Evolutionary conservation across 2,797 vertebrate genomes (phyloP), one percentile per base, ranked within the genome.

Genomic region (Dendrocincla tyrannina): DNA sequence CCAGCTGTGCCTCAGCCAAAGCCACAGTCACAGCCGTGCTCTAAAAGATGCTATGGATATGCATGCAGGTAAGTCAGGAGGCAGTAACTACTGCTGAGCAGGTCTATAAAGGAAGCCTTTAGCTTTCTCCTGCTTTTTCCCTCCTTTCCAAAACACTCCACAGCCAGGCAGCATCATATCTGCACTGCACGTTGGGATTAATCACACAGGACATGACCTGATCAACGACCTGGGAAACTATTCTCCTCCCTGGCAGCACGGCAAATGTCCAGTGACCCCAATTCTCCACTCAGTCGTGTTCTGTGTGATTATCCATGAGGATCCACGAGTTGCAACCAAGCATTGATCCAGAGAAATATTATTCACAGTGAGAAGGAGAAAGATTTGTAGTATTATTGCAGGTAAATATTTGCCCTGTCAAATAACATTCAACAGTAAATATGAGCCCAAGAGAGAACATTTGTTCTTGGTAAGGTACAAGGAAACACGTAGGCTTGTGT

Each of bases 391-490:
- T 78, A 91, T 96, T 96, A 97, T 66, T 96, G 93, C 89, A 94
- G 85, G 96, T 96, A 97, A 97, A 97, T 96, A 97, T 97, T 97
- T 96, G 96, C 72, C 84, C 92, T 95, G 94, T 85, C 95, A 96
- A 92, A 97, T 95, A 95, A 85, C 93, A 91, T 86, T 91, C 89
- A 53, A 46, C 67, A 81, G 85, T 89, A 97, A 96, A 96, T 83
- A 94, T 0, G 7, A 92, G 79, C 69, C 73, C 76, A 87, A 89
- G 85, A 94, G 82, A 83, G 95, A 97, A 95, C 94, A 94, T 96
- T 93, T 94, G 89, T 95, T 95, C 94, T 76, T 62, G 91, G 89
- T 79, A 73, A 80, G 81, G 81, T 79, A 91, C 75, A 89, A 89
- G 76, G 90, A 95, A 97, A 93, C 58, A 73, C 1, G 3, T 50